These are phyloP conservation scores for Gerris lacustris DNA, from an alignment of 2,888 invertebrate species.

Conservation along the genomic window DNA sequence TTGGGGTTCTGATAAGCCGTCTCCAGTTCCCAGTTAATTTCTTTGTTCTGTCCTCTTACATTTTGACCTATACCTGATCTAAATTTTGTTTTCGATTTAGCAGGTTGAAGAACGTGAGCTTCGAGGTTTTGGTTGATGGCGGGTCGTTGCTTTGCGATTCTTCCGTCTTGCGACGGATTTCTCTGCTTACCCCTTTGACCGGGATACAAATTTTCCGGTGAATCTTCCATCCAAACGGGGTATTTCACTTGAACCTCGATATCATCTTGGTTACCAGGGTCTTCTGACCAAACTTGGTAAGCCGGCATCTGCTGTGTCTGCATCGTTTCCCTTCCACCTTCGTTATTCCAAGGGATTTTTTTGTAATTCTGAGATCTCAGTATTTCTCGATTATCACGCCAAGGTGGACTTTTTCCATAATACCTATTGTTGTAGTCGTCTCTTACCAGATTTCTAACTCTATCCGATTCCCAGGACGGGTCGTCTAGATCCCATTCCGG, in stretches of 20 bases:
- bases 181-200: neutral
- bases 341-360: neutral
- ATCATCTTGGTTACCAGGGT: neutral
- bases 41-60: neutral
- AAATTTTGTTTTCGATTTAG: neutral
- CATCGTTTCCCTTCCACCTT: neutral
- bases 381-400: neutral
- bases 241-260: neutral
- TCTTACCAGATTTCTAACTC: neutral
- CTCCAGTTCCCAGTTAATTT: neutral
- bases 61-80: neutral
- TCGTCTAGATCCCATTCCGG: neutral
- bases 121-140: neutral
- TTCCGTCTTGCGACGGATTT: neutral
- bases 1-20: neutral
- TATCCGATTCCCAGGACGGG: neutral
- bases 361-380: neutral
- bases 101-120: neutral
- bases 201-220: neutral
- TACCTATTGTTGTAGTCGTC: neutral
- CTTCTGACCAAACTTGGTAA: neutral
- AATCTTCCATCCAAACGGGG: constrained; percentile 1
- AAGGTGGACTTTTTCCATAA: neutral
- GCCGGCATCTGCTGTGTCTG: neutral
- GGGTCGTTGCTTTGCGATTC: neutral